Conservation (phyloP, 2,888 invertebrate genomes). For the Harpalus rufipes region DNA sequence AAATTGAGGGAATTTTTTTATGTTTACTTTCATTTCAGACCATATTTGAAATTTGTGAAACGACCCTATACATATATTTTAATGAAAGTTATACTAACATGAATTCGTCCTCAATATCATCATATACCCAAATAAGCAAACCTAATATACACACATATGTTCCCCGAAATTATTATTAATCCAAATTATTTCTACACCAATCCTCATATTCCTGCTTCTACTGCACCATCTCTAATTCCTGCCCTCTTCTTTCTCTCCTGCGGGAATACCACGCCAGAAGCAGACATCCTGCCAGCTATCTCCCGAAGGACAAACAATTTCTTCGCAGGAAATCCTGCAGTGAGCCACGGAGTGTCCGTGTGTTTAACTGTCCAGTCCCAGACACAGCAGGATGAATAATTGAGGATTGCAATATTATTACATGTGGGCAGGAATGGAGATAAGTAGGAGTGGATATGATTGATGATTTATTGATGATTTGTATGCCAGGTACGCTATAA, state of each 20-base stretch:
- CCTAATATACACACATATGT: no score
- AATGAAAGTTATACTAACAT: no score
- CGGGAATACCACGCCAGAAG: background rate
- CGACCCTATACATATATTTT: no score
- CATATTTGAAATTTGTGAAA: no score
- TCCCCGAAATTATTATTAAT: background rate
- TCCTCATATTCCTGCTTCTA: background rate
- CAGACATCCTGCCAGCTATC: background rate
- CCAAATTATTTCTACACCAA: background rate
- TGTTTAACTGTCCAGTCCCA: background rate
- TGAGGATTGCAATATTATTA: constrained; percentile 43
- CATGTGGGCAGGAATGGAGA: constrained; percentile 19
- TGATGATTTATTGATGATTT: background rate
- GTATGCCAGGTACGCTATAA: background rate
- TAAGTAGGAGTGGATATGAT: background rate
- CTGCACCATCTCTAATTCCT: background rate
- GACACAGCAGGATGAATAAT: constrained; percentile 36
- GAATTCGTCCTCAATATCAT: no score
- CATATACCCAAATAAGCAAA: no score
- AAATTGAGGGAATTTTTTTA: no score
- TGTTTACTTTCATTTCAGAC: no score
- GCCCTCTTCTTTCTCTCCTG: background rate
- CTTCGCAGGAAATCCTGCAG: constrained; percentile 49
- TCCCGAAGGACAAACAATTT: constrained; percentile 51
- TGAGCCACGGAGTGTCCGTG: constrained; percentile 5